Evolutionary conservation across 2,888 invertebrate genomes (phyloP).

Genomic region (Nymphalis c-album): DNA sequence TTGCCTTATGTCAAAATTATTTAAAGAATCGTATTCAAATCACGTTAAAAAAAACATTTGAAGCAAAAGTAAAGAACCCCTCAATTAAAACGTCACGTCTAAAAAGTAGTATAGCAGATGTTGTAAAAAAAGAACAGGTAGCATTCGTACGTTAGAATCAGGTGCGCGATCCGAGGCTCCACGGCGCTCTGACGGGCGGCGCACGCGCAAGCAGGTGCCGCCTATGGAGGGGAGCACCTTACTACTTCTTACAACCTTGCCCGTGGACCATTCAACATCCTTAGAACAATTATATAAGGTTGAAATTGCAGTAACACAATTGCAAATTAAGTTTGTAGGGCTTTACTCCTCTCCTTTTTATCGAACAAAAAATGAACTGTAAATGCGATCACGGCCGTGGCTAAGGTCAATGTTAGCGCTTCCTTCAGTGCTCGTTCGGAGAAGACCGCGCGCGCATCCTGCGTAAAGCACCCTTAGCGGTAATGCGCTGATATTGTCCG

Average conservation of each 20-base stretch:
- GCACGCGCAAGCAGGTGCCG: conserved; percentile 76
- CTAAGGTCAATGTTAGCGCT: conserved; percentile 82
- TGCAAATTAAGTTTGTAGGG: conserved; percentile 60
- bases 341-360: conserved; percentile 82
- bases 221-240: conserved; percentile 80
- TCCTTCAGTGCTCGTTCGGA: conserved; percentile 81
- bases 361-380: conserved; percentile 82
- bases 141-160: conserved; percentile 50
- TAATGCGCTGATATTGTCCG: conserved; percentile 54
- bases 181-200: conserved; percentile 74
- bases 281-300: conserved; percentile 41
- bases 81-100: conserved; percentile 41
- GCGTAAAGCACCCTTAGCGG: conserved; percentile 49
- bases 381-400: conserved; percentile 82
- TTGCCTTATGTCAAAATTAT: no score
- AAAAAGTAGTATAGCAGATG: conserved; percentile 44
- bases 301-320: conserved; percentile 24
- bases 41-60: conserved; percentile 19
- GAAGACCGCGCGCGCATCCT: conserved; percentile 79
- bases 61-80: conserved; percentile 22
- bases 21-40: no score
- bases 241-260: conserved; percentile 73
- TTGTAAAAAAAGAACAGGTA: conserved; percentile 58
- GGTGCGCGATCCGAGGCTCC: conserved; percentile 67
- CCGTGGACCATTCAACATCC: conserved; percentile 36